These are phyloP conservation scores for Lutraria rhynchaena DNA, from an alignment of 1,140 invertebrate species.

Conservation along the genomic window DNA sequence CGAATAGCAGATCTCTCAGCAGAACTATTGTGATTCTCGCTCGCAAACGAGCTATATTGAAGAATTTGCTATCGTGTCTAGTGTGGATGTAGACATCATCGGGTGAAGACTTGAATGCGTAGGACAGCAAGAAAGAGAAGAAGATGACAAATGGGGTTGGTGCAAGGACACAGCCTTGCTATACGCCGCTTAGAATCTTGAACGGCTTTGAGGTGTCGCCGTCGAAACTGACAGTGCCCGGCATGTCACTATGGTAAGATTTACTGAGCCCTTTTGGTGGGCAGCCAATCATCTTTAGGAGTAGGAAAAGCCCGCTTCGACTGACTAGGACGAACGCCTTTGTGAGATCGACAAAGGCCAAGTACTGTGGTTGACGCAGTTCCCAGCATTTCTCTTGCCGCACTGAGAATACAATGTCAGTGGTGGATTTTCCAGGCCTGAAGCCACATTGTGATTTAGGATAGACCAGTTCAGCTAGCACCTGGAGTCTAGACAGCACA, in stretches of 20 bases:
- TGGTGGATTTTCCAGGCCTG: constrained; percentile 49
- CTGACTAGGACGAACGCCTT: constrained; percentile 60
- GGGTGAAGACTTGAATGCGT: constrained; percentile 24
- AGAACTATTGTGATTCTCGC: constrained; percentile 39
- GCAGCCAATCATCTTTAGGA: constrained; percentile 24
- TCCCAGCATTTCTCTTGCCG: constrained; percentile 65
- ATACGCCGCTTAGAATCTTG: neutral
- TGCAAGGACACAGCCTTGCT: constrained; percentile 12
- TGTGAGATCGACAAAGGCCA: constrained; percentile 65
- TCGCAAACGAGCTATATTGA: constrained; percentile 42
- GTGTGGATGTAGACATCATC: constrained; percentile 32
- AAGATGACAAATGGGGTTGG: constrained; percentile 15
- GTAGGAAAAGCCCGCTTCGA: constrained; percentile 5
- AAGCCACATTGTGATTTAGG: constrained; percentile 65
- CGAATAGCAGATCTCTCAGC: constrained; percentile 63
- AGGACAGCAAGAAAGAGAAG: constrained; percentile 26
- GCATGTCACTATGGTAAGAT: constrained; percentile 46
- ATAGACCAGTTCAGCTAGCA: too few species aligned
- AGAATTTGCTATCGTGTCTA: neutral
- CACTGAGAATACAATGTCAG: constrained; percentile 64
- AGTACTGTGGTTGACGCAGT: constrained; percentile 60
- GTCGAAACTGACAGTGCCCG: neutral
- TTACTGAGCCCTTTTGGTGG: constrained; percentile 33
- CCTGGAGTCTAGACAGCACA: too few species aligned
- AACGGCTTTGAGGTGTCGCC: neutral